phyloP scores from a whole-genome alignment of 2,113 vertebrate species.

The Poicephalus gulielmi region DNA sequence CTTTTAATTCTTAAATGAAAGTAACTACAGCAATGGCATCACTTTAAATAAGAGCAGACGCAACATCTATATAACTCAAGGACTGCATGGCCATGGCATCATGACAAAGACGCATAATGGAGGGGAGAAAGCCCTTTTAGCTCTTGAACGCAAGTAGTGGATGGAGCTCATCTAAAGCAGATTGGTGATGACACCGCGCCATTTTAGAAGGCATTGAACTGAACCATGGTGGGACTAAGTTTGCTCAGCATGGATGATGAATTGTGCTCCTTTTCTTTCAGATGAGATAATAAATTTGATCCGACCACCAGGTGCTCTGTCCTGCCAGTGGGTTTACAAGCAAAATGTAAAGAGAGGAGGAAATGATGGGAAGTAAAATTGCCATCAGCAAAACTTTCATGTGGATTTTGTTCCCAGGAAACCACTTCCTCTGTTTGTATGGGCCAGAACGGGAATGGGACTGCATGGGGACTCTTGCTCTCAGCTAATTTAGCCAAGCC shows the following conservation, averaged over 20 bases:
- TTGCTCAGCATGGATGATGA: background rate
- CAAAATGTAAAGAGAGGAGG: slow-evolving; percentile 7
- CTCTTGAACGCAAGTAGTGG: background rate
- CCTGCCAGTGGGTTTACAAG: background rate
- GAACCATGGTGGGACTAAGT: background rate
- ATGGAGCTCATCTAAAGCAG: background rate
- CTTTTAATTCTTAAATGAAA: background rate
- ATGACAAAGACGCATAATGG: rapidly evolving
- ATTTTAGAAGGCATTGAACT: rapidly evolving
- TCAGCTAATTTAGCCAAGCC: slow-evolving; percentile 22
- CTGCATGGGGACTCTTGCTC: background rate
- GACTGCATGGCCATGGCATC: rapidly evolving
- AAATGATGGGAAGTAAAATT: background rate
- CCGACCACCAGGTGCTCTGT: background rate
- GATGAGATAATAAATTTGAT: background rate
- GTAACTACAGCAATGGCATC: rapidly evolving
- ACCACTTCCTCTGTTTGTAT: slow-evolving; percentile 59
- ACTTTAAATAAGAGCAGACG: background rate
- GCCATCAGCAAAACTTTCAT: slow-evolving; percentile 40
- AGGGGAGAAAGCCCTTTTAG: background rate
- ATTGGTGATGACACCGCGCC: rapidly evolving
- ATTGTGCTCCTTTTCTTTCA: background rate
- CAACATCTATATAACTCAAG: background rate
- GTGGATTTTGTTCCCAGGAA: slow-evolving; percentile 64
- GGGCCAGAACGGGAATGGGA: background rate